phyloP scores from a whole-genome alignment of 2,113 vertebrate species.

The Mobula hypostoma region DNA sequence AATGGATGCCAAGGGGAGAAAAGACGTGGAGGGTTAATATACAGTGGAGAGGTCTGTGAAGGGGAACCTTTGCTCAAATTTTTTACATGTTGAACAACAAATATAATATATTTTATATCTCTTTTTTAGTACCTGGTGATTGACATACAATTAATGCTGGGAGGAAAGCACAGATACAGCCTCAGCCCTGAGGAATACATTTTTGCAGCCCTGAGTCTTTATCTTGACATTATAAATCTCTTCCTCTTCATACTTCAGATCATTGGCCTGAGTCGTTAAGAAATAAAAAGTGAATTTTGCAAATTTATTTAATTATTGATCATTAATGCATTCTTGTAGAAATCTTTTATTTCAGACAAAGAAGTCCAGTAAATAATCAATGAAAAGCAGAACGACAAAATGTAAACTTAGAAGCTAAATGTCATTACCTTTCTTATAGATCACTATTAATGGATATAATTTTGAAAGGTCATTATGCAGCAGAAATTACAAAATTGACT shows the following conservation, averaged over 20 bases:
- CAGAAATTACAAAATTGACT: too few relatives aligned
- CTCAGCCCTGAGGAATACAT: slow-evolving; percentile 68
- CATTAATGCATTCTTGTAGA: neutral
- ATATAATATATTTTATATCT: slow-evolving; percentile 36
- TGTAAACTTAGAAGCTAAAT: neutral
- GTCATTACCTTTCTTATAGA: neutral
- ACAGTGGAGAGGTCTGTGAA: too few relatives aligned
- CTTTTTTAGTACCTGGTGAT: slow-evolving; percentile 61
- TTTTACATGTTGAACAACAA: neutral
- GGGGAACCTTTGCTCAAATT: neutral
- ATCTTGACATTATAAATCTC: slow-evolving; percentile 63
- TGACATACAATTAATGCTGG: slow-evolving; percentile 67
- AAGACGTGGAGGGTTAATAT: neutral
- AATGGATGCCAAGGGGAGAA: neutral
- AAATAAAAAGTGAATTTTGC: neutral
- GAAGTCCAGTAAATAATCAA: too few relatives aligned
- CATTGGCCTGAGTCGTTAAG: slow-evolving; percentile 47
- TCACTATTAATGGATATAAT: neutral
- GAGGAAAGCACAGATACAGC: slow-evolving; percentile 57
- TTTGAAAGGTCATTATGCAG: neutral
- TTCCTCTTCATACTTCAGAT: slow-evolving; percentile 66
- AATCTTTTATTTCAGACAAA: neutral
- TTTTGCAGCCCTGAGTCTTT: slow-evolving; percentile 69
- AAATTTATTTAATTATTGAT: neutral
- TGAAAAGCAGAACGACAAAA: neutral